Evolutionary conservation across 1,140 invertebrate genomes (phyloP).

Genomic region (Scaptomyza montana): DNA sequence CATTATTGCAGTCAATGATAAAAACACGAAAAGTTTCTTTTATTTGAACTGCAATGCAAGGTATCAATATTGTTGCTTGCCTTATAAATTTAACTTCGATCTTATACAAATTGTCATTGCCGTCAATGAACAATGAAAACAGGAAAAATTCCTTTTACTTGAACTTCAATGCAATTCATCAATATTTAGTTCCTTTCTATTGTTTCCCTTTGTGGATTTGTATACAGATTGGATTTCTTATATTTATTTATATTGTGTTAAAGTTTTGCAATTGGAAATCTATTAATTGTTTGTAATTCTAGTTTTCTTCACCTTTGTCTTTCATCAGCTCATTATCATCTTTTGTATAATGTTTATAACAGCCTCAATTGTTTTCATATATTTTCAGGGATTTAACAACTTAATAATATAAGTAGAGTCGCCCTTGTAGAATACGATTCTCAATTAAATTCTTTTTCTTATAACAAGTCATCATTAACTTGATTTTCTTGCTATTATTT

Average conservation of each 20-base stretch:
- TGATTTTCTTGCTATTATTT: conserved; percentile 18
- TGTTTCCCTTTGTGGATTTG: background rate
- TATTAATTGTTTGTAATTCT: background rate
- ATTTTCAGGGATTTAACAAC: background rate
- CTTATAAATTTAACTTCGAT: background rate
- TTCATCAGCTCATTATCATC: background rate
- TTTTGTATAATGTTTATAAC: background rate
- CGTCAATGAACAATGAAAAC: too few species aligned
- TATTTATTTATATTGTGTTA: background rate
- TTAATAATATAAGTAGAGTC: background rate
- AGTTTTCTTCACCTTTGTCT: background rate
- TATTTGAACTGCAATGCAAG: too few species aligned
- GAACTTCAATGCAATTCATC: too few species aligned
- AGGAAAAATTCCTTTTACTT: background rate
- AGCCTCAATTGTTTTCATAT: too few species aligned
- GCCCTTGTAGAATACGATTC: conserved; percentile 1
- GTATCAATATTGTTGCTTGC: background rate
- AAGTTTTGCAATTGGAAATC: background rate
- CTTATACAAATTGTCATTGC: background rate
- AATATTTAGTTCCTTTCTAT: background rate
- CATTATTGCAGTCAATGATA: background rate
- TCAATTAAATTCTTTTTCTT: conserved; percentile 10
- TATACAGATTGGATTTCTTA: background rate
- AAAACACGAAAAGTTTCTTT: background rate
- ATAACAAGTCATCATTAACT: conserved; percentile 17